These are phyloP conservation scores for Anthopleura xanthogrammica DNA, from an alignment of 92 coral and sea anemone species.

Conservation along the genomic window DNA sequence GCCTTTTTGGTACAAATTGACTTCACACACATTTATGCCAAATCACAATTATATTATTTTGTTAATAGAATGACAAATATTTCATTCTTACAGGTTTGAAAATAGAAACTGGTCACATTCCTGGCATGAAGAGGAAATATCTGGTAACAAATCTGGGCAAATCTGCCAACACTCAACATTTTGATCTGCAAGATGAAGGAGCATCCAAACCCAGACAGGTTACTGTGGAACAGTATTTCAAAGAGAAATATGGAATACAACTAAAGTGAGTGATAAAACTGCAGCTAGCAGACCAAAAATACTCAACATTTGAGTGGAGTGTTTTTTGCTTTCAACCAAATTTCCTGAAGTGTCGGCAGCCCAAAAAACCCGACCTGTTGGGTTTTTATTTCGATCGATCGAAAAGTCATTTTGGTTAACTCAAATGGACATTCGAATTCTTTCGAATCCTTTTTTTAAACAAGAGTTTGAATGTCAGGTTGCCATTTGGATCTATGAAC, in stretches of 20 bases:
- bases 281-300: background rate
- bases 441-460: too few species aligned
- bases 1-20: background rate
- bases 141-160: constrained; percentile 56
- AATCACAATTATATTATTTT: background rate
- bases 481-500: too few species aligned
- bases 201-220: constrained; percentile 24
- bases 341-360: too few species aligned
- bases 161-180: constrained; percentile 47
- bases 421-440: too few species aligned
- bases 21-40: background rate
- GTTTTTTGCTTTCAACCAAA: too few species aligned
- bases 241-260: constrained; percentile 45
- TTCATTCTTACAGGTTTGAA: constrained; percentile 51
- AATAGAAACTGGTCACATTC: constrained; percentile 62
- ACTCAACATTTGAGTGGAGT: background rate
- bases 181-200: constrained; percentile 44
- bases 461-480: too few species aligned
- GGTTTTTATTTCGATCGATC: too few species aligned
- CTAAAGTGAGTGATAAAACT: constrained; percentile 51
- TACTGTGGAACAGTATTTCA: constrained; percentile 75
- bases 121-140: constrained; percentile 67
- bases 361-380: too few species aligned
- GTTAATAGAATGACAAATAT: background rate
- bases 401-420: too few species aligned